These are phyloP conservation scores for Tringa solitaria DNA, from an alignment of 2,113 vertebrate genomes.

Conservation along the genomic window DNA sequence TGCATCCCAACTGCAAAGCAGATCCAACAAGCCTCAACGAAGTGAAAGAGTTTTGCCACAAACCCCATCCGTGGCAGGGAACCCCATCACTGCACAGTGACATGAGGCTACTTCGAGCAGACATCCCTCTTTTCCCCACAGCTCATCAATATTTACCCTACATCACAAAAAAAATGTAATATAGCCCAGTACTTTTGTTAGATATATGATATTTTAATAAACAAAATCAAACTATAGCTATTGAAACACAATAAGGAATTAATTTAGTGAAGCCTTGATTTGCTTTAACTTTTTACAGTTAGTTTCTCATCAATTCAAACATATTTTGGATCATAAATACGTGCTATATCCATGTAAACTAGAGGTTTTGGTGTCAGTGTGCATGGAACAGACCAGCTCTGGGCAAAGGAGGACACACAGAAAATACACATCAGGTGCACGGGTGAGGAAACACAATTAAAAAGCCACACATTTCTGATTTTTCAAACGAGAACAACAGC, in stretches of 20 bases:
- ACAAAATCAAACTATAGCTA: neutral
- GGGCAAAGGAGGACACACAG: neutral
- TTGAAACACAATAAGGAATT: neutral
- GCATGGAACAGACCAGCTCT: neutral
- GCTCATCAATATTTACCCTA: neutral
- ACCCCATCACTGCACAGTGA: neutral
- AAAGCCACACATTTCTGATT: neutral
- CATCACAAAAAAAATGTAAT: neutral
- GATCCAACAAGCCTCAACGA: neutral
- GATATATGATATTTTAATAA: neutral
- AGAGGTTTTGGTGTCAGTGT: neutral
- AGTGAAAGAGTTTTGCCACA: neutral
- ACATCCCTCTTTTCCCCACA: neutral
- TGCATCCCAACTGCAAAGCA: neutral
- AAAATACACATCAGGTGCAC: neutral
- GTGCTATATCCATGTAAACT: neutral
- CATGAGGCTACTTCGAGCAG: neutral
- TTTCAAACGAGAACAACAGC: neutral
- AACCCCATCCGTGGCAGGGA: neutral
- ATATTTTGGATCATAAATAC: neutral
- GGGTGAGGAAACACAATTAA: neutral
- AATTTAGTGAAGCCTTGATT: neutral
- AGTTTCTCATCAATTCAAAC: neutral
- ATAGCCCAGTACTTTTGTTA: neutral
- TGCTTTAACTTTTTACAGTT: neutral